Percentiles rank a stretch among this genome's conserved stretches.
phyloP scores from a whole-genome alignment of 2,113 vertebrate genomes.

The Alligator mississippiensis region DNA sequence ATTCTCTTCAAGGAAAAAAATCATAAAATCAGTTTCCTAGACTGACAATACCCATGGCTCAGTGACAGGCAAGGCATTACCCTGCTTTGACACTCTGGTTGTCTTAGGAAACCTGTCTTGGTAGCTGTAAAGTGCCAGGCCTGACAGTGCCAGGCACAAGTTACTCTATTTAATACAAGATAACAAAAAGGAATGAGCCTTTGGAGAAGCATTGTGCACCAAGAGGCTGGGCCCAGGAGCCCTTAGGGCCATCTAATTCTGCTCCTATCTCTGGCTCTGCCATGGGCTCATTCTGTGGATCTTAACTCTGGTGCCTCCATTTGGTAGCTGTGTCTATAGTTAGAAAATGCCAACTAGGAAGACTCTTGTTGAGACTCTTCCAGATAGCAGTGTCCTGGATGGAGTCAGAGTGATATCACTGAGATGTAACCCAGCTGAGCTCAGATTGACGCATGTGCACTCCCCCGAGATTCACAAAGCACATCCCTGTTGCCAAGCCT shows the following conservation, averaged over 20 bases:
- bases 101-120: neutral
- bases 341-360: neutral
- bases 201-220: too few species aligned
- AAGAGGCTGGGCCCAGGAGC: neutral
- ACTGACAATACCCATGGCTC: too few species aligned
- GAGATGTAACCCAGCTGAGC: neutral
- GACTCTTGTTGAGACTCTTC: neutral
- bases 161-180: neutral
- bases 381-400: neutral
- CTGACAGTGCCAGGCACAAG: too few species aligned
- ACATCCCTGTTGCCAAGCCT: neutral
- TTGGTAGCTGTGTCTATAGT: neutral
- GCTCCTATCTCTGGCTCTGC: neutral
- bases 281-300: neutral
- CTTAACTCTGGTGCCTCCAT: neutral
- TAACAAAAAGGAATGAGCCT: too few species aligned
- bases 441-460: neutral
- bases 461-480: neutral
- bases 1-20: neutral
- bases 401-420: neutral
- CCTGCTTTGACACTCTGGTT: neutral
- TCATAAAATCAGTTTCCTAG: neutral
- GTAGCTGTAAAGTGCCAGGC: neutral
- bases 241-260: neutral
- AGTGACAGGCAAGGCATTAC: neutral